phyloP scores from a whole-genome alignment of 2,888 invertebrate species.

The Macaria notata region DNA sequence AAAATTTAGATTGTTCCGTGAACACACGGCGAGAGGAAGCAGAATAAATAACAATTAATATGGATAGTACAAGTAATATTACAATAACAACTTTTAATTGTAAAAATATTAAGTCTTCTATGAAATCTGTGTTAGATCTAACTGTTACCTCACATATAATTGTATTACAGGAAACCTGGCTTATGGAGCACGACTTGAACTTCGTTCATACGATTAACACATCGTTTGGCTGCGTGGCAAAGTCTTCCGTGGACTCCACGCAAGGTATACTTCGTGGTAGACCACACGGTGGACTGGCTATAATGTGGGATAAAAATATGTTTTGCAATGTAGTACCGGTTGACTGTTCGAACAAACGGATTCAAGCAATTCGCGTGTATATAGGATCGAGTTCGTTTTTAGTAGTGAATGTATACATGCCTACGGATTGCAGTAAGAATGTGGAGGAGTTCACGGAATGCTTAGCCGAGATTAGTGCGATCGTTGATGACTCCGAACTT shows the following conservation, averaged over 20 bases:
- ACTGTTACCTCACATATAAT: not conserved
- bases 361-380: not conserved
- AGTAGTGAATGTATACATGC: not conserved
- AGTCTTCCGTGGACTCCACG: not conserved
- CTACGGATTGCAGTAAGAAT: not conserved
- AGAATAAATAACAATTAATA: not conserved
- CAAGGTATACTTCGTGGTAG: not conserved
- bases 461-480: constrained; percentile 4
- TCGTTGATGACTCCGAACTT: constrained; percentile 5
- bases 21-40: not conserved
- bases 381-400: not conserved
- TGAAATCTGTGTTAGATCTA: not conserved
- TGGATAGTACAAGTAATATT: not conserved
- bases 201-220: not conserved
- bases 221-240: not conserved
- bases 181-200: not conserved
- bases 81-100: constrained; percentile 1
- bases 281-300: not conserved
- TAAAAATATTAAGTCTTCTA: not conserved
- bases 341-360: not conserved
- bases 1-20: constrained; percentile 2
- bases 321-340: not conserved
- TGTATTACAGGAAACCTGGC: not conserved
- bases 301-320: not conserved
- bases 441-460: constrained; percentile 1